Base-by-base conservation (phyloP, 1,140 invertebrate genomes). In the Uloborus diversus region DNA sequence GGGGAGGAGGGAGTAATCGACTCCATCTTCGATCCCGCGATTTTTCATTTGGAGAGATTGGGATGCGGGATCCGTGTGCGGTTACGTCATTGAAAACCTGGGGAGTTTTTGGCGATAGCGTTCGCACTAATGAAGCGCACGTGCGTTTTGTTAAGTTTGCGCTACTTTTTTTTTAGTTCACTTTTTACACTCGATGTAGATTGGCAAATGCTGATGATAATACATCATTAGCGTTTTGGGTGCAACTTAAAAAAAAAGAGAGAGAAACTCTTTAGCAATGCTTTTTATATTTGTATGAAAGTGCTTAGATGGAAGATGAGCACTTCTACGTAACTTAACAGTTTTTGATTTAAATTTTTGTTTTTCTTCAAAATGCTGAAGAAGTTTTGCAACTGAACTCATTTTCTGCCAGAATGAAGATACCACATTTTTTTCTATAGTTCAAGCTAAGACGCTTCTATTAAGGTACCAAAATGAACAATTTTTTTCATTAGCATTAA, bases 121-220 rank as follows among this genome's bases (percentile, higher is more conserved):
- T 27, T 64, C 61, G 30, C 33, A 23, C 61, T 64, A 64, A 64
- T 64, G 61, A 64, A 64, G 30, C 32, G 25, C 61, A 64, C 61
- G 61, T 64, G 61, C n/a, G 23, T 37, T 30, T 32, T 20, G 23
- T 56, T 4, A 11, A 17, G 23, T 23, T 32, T 61, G 53, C 23
- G n/a, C 25, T 32, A 17, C 4, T 32, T 13, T 32, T 61, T 61
- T 30, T 61, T 33, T 37, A 5, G n/a, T 23, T 20, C 59, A 14
- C 30, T 7, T 30, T 30, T n/a, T 30, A 14, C 23, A 23, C 33
- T 37, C 11, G 28, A 27, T 7, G n/a, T 64, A 32, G 61, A 64
- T 64, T 64, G 27, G 35, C 35, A 35, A 37, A 27, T 64, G n/a
- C 35, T 17, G 42, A 27, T 37, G 61, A 64, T 64, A 64, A 64